Evolutionary conservation across 2,888 invertebrate species (phyloP).

Genomic region (Electrophaes corylata): DNA sequence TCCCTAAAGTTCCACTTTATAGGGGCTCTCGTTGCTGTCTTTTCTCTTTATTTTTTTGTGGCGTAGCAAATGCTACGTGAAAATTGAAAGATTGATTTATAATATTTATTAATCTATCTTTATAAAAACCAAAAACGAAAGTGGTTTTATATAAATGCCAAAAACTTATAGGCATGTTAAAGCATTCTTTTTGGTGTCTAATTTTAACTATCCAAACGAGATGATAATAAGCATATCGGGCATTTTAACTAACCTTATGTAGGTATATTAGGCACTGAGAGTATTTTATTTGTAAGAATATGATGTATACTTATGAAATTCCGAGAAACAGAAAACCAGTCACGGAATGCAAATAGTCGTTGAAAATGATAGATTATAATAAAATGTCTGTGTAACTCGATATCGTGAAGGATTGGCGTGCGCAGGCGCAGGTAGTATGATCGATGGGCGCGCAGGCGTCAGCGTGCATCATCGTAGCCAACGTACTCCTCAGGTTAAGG

Average conservation of each 20-base stretch:
- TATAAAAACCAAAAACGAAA: too few relatives aligned
- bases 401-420: conserved; percentile 43
- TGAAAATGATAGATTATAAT: conserved; percentile 27
- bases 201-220: too few relatives aligned
- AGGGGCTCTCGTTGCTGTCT: conserved; percentile 15
- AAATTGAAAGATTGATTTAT: too few relatives aligned
- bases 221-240: too few relatives aligned
- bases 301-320: conserved; percentile 2
- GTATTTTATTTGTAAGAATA: too few relatives aligned
- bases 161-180: too few relatives aligned
- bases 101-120: not conserved
- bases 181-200: too few relatives aligned
- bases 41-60: conserved; percentile 8
- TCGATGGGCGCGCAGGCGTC: conserved; percentile 35
- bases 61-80: conserved; percentile 16
- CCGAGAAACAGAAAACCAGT: conserved; percentile 22
- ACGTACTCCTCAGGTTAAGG: conserved; percentile 29
- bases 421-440: conserved; percentile 29
- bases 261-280: too few relatives aligned
- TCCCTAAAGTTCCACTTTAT: too few relatives aligned
- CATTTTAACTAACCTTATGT: too few relatives aligned
- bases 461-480: conserved; percentile 28
- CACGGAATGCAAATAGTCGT: conserved; percentile 26
- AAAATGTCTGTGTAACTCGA: conserved; percentile 31
- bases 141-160: too few relatives aligned